Evolutionary conservation across 2,797 vertebrate genomes (phyloP).

Genomic region (Falco peregrinus): DNA sequence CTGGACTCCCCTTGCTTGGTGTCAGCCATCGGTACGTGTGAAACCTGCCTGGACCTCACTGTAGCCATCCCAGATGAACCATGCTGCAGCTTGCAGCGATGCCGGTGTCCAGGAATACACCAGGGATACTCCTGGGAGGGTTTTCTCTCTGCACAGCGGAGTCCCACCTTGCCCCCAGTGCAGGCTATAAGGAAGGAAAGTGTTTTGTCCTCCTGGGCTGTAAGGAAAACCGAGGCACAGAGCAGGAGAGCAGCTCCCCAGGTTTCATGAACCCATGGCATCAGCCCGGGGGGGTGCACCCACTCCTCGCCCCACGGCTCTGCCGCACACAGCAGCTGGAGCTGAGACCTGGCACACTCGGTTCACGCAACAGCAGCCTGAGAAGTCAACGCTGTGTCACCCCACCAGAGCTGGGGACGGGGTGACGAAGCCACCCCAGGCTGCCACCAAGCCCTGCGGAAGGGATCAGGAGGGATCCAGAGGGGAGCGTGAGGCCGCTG

Average conservation of each 20-base stretch:
- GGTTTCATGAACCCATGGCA: neutral
- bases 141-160: neutral
- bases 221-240: neutral
- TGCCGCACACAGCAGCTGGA: neutral
- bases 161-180: accelerated
- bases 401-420: accelerated
- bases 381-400: neutral
- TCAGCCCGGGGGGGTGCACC: neutral
- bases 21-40: neutral
- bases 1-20: neutral
- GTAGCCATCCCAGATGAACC: neutral
- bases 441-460: accelerated
- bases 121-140: neutral
- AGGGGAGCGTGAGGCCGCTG: neutral
- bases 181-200: neutral
- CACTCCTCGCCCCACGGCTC: accelerated
- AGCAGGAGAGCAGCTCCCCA: neutral
- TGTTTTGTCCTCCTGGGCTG: accelerated
- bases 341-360: neutral
- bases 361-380: neutral
- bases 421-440: neutral
- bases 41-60: neutral
- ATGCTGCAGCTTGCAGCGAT: accelerated
- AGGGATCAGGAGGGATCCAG: neutral
- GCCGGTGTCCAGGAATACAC: neutral